Conservation (phyloP, 2,888 invertebrate species). For the Drosophila vallismaia region DNA sequence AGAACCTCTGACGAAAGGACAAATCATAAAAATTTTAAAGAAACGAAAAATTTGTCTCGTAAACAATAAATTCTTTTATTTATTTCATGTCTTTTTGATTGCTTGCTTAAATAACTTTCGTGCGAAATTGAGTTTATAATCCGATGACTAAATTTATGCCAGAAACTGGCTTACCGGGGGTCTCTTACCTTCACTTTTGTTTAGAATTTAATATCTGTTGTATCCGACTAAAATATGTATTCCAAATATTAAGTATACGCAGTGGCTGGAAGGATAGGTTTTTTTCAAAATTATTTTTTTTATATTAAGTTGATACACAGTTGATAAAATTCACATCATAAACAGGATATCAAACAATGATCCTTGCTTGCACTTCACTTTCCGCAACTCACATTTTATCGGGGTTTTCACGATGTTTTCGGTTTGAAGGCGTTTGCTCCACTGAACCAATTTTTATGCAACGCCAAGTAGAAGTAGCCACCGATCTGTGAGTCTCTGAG, state of each 20-base stretch:
- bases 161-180: conserved; percentile 19
- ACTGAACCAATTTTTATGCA: conserved; percentile 82
- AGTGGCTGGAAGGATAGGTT: conserved; percentile 48
- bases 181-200: conserved; percentile 37
- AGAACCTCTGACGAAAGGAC: not conserved
- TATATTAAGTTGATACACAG: not conserved
- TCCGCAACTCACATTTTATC: conserved; percentile 38
- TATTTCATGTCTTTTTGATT: conserved; percentile 13
- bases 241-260: conserved; percentile 52
- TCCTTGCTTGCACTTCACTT: conserved; percentile 65
- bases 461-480: conserved; percentile 75
- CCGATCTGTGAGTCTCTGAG: conserved; percentile 38
- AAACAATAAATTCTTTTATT: conserved; percentile 15
- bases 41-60: not conserved
- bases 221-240: conserved; percentile 48
- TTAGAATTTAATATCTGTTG: conserved; percentile 21
- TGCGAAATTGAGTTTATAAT: conserved; percentile 14
- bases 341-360: conserved; percentile 26
- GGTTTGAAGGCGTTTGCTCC: conserved; percentile 78
- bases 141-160: conserved; percentile 13
- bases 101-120: conserved; percentile 13
- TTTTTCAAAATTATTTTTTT: not conserved
- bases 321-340: conserved; percentile 3
- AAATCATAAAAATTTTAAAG: conserved; percentile 13
- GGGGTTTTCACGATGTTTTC: conserved; percentile 60